Conservation (phyloP, 2,888 invertebrate genomes). For the Eupeodes luniger region DNA sequence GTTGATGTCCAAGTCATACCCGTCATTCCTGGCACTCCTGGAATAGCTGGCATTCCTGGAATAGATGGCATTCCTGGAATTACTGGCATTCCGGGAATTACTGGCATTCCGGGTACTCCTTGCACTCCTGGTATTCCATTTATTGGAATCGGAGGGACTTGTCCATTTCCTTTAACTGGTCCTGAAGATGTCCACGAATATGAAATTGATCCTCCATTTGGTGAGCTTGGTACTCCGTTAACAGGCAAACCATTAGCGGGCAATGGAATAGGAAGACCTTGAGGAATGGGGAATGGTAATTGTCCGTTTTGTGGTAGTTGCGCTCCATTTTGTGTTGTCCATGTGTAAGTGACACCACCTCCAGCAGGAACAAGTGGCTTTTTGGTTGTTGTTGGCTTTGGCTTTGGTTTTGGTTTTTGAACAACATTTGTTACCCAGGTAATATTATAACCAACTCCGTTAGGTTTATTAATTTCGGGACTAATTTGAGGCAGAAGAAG, state of each 20-base stretch:
- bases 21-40: not conserved
- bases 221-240: not conserved
- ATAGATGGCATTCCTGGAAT: not conserved
- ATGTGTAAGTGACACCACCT: not conserved
- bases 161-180: not conserved
- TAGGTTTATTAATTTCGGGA: not conserved
- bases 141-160: not conserved
- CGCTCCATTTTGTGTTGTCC: not conserved
- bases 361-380: not conserved
- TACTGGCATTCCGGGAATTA: too few species aligned
- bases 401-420: not conserved
- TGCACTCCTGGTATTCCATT: not conserved
- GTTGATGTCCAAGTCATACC: slow-evolving; percentile 5
- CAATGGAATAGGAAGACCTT: not conserved
- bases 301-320: not conserved
- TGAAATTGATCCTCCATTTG: not conserved
- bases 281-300: not conserved
- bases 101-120: too few species aligned
- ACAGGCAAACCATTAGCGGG: not conserved
- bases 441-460: slow-evolving; percentile 3
- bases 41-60: too few species aligned
- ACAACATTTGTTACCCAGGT: not conserved
- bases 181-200: not conserved
- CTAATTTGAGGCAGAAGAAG: not conserved
- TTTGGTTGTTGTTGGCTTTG: not conserved